Percentiles rank a stretch among this genome's conserved stretches.
phyloP scores from a whole-genome alignment of 1,140 invertebrate species.

The Sarcophaga bullata region DNA sequence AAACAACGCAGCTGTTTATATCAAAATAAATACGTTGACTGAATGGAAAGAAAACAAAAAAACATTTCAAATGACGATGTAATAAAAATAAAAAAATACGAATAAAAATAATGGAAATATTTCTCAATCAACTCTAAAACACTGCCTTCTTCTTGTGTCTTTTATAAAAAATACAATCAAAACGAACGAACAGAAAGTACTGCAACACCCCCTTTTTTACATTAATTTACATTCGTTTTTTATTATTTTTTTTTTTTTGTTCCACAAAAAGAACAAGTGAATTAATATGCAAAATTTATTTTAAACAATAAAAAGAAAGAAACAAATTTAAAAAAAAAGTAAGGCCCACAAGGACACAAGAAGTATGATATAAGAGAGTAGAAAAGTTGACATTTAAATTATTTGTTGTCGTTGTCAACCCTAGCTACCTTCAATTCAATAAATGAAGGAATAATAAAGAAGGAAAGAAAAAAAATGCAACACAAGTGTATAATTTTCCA shows the following conservation, averaged over 20 bases:
- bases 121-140: neutral
- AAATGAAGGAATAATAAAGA: no score
- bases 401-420: neutral
- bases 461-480: neutral
- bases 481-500: slow-evolving; percentile 65
- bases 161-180: neutral
- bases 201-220: slow-evolving; percentile 2
- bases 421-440: neutral
- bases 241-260: neutral
- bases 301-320: slow-evolving; percentile 26
- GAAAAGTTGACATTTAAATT: slow-evolving; percentile 20
- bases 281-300: slow-evolving; percentile 22
- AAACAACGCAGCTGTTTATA: slow-evolving; percentile 18
- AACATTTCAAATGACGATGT: slow-evolving; percentile 6
- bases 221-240: no score
- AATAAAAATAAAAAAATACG: neutral
- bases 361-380: neutral
- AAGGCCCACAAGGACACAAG: no score
- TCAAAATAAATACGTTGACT: neutral
- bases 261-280: slow-evolving; percentile 14
- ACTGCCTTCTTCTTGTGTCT: no score
- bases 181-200: neutral
- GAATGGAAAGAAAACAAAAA: neutral
- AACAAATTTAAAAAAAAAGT: no score
- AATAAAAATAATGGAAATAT: neutral